These are phyloP conservation scores for Thomomys bottae DNA, from an alignment of 2,113 vertebrate genomes.

Conservation along the genomic window DNA sequence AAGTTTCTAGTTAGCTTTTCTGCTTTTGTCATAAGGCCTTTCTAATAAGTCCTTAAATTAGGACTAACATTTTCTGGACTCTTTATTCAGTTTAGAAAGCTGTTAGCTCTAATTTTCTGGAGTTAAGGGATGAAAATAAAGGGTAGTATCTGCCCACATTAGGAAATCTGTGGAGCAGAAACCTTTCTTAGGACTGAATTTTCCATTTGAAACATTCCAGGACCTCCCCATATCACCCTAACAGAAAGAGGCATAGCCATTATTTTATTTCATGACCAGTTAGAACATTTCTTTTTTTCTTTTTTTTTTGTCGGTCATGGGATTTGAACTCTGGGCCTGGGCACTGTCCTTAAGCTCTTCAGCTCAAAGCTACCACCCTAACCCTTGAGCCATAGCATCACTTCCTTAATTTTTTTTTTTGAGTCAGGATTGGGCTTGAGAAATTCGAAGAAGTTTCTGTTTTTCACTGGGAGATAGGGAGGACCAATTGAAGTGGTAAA, in stretches of 20 bases:
- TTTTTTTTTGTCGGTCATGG: too few species aligned
- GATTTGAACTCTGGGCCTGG: too few species aligned
- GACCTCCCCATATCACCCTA: not conserved
- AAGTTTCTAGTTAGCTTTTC: slow-evolving; percentile 36
- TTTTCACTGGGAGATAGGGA: not conserved
- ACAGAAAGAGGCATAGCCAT: slow-evolving; percentile 24
- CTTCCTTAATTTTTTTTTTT: too few species aligned
- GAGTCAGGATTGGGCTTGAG: not conserved
- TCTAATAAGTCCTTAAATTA: too few species aligned
- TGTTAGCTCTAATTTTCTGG: not conserved
- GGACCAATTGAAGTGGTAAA: slow-evolving; percentile 21
- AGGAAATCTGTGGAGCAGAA: not conserved
- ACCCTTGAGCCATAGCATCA: too few species aligned
- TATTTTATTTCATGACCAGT: slow-evolving; percentile 55
- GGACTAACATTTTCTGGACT: not conserved
- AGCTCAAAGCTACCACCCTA: too few species aligned
- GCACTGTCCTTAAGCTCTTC: too few species aligned
- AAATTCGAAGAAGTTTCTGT: not conserved
- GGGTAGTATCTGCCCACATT: not conserved
- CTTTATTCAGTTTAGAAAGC: slow-evolving; percentile 22
- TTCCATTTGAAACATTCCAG: not conserved
- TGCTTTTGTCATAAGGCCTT: slow-evolving; percentile 25
- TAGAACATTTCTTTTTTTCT: slow-evolving; percentile 45
- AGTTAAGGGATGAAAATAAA: not conserved
- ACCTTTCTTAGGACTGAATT: slow-evolving; percentile 16